Conservation (phyloP, 2,797 vertebrate species). For the Megaceryle alcyon region DNA sequence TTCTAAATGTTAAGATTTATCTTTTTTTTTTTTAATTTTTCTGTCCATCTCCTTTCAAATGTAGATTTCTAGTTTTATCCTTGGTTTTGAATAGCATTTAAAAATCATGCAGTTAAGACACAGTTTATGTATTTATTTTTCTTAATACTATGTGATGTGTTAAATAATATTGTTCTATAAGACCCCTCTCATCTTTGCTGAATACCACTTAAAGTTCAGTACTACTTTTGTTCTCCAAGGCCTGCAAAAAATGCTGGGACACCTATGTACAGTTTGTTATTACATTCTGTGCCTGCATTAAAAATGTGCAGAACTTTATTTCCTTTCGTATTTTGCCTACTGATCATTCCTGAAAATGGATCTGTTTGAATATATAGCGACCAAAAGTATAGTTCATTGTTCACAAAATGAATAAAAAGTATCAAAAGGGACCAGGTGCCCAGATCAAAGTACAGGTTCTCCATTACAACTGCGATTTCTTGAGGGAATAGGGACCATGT, state of each 20-base stretch:
- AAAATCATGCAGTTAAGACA: background rate
- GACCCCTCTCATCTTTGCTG: background rate
- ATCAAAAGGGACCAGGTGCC: background rate
- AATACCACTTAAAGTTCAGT: background rate
- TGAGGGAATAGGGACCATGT: background rate
- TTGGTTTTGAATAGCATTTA: background rate
- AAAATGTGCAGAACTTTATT: background rate
- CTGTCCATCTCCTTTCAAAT: background rate
- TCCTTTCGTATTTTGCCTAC: background rate
- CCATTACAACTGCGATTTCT: background rate
- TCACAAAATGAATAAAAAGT: background rate
- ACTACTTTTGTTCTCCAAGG: background rate
- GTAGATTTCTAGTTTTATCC: background rate
- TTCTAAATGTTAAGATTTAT: background rate
- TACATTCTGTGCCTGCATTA: background rate
- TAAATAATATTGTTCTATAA: background rate
- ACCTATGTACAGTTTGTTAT: background rate
- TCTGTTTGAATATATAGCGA: background rate
- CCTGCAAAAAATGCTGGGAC: background rate
- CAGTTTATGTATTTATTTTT: background rate
- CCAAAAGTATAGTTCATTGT: accelerated
- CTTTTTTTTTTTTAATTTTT: background rate
- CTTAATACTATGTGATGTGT: accelerated
- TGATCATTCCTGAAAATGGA: background rate
- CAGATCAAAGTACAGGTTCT: background rate